Conservation (phyloP, 2,113 vertebrate species). For the Triplophysa rosa region DNA sequence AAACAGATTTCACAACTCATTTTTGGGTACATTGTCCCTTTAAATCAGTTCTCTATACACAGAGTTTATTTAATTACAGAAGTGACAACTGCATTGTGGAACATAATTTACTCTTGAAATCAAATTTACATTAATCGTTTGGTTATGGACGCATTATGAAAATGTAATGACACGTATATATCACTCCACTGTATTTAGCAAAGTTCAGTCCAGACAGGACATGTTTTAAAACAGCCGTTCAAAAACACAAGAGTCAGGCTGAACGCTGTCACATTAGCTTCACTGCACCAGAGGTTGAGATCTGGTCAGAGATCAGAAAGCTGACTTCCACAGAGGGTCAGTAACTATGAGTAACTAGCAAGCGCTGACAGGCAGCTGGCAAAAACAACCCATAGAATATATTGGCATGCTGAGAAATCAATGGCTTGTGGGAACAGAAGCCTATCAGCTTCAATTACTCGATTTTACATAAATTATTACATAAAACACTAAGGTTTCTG, state of each 20-base stretch:
- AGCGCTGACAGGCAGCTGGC: conserved; percentile 44
- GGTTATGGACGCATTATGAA: background rate
- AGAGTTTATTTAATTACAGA: no score
- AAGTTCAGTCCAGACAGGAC: no score
- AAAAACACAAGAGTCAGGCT: background rate
- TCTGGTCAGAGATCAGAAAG: conserved; percentile 13
- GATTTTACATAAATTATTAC: background rate
- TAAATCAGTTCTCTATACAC: no score
- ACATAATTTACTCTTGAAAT: no score
- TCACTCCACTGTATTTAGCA: no score
- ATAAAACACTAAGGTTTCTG: background rate
- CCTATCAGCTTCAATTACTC: background rate
- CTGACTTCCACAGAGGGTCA: conserved; percentile 31
- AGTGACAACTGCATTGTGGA: no score
- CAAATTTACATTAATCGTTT: no score
- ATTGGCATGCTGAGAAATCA: background rate
- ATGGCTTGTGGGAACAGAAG: background rate
- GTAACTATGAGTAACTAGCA: conserved; percentile 37
- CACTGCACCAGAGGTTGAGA: background rate
- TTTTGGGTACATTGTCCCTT: no score
- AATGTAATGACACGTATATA: no score
- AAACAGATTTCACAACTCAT: no score
- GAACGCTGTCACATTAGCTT: conserved; percentile 21
- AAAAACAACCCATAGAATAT: background rate
- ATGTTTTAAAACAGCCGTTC: conserved; percentile 1